Base-by-base conservation (phyloP, 2,113 vertebrate genomes). In the Burhinus oedicnemus region DNA sequence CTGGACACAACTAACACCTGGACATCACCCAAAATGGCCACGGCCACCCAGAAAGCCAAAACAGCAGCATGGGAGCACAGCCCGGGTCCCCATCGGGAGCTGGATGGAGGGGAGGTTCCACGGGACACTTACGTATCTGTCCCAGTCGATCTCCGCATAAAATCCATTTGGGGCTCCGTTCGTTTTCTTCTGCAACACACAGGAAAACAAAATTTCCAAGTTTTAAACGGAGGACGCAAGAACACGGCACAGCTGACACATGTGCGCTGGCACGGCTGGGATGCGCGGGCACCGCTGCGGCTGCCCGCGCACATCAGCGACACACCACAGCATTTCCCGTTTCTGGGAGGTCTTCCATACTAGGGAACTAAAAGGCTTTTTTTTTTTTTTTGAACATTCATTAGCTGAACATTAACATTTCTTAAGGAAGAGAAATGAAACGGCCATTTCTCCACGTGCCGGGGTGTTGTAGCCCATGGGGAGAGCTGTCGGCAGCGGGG, bases 111-210 rank as follows among this genome's bases (percentile, higher is more conserved):
- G 75, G 14, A 19, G 11, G 47, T 12, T 62, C 49, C 15, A 2
- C 13, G 8, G 49, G 5, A 32, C 95, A 99, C 99, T 99, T 96
- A 99, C 99, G 3, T 99, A 99, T 99, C 99, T 98, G 97, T 99
- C 99, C 99, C 99, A 99, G 98, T 99, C 99, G 51, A 99, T 99
- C 98, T 99, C 99, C 1, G 99, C 99, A 25, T 99, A 99, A 98
- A 99, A 99, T 94, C 99, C 99, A 94, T 99, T 99, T 1, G 99
- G 99, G 58, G 99, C 99, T 25, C 99, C 99, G 4, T 99, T 99
- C 15, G 98, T 97, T 97, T 99, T 99, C 98, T 99, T 99, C 99
- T 99, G 97, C 66, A 96, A 97, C 64, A 97, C 93, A 98, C 55
- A 13, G 54, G 83, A 97, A 96, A 93, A 93, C 40, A 94, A 72